phyloP scores from a whole-genome alignment of 2,888 invertebrate genomes.

The Tinea semifulvella region DNA sequence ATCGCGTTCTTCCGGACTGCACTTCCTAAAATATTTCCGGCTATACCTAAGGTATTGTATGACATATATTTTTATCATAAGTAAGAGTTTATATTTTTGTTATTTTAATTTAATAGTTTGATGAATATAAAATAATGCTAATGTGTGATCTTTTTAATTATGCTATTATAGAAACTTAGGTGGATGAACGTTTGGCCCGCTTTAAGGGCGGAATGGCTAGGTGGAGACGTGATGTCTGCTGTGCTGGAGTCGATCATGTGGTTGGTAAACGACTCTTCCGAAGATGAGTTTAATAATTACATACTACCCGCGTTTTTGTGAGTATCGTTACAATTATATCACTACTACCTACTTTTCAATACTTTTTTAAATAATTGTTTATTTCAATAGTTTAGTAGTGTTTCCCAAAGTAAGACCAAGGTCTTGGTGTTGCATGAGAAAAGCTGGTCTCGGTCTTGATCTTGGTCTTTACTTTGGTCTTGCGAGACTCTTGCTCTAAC shows the following conservation, averaged over 20 bases:
- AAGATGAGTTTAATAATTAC: constrained; percentile 81
- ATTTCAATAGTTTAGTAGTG: neutral
- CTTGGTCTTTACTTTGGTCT: too few species aligned
- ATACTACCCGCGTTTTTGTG: constrained; percentile 89
- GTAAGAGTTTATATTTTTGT: neutral
- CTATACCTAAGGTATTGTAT: constrained; percentile 84
- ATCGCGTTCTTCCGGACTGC: constrained; percentile 89
- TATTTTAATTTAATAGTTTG: neutral
- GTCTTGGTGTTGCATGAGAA: too few species aligned
- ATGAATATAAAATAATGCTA: neutral
- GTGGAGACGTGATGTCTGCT: constrained; percentile 86
- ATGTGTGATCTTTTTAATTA: constrained; percentile 15
- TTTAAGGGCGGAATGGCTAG: constrained; percentile 84
- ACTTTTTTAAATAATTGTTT: constrained; percentile 23
- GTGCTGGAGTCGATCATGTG: constrained; percentile 85
- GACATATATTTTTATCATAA: neutral
- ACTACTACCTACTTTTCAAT: constrained; percentile 18
- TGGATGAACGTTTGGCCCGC: constrained; percentile 95
- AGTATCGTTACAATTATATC: constrained; percentile 26
- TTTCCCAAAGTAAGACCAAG: too few species aligned
- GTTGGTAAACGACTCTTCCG: constrained; percentile 80
- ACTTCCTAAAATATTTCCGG: constrained; percentile 85
- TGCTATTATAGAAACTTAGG: constrained; percentile 83
- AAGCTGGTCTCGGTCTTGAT: too few species aligned
- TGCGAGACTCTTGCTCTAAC: too few species aligned